Evolutionary conservation across 1,140 invertebrate species (phyloP), one percentile per base, ranked within the genome.

Genomic region (Platyscapa corneri): DNA sequence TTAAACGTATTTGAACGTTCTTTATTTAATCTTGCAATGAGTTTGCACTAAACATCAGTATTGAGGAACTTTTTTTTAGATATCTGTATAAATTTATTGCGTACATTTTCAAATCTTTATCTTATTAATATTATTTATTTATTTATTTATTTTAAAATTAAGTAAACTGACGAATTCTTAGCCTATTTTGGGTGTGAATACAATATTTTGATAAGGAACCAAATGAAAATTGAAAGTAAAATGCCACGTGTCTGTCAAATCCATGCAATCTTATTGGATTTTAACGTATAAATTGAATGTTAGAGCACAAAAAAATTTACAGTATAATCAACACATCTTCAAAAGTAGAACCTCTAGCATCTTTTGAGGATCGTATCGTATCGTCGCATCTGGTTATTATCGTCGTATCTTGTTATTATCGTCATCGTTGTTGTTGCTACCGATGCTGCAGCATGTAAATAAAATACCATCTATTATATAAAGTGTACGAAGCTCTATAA

Each of bases 381-480:
- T n/a, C 37, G 23, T 74, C 42, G 37, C 30, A 34, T 77, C 74
- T 78, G 27, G 32, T 74, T 78, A 70, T 70, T 32, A 34, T 34
- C 37, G 23, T 74, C 42, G 37, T n/a, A 34, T 77, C 74, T 78
- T 37, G 32, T 74, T 78, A 70, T 70, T 32, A 34, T 34, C 23
- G n/a, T 83, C 30, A 82, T 82, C n/a, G 60, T 79, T 56, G 49
- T 74, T 56, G 53, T 72, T 42, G 65, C 65, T 70, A 8, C 20
- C 65, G 70, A 34, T 78, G 75, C 82, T 84, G 16, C 72, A 75
- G 42, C 37, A 37, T 85, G 83, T 85, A 80, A 80, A 85, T 85
- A 85, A 74, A 74, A 81, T 16, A n/a, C 37, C 49, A 80, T 80
- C 18, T 20, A 72, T 27, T 10, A 7, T n/a, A 16, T 16, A 20